A percentile compares a stretch with the other conserved stretches of the same genome.
Evolutionary conservation across 2,797 vertebrate species (phyloP).

Genomic region (Epinephelus malabaricus): DNA sequence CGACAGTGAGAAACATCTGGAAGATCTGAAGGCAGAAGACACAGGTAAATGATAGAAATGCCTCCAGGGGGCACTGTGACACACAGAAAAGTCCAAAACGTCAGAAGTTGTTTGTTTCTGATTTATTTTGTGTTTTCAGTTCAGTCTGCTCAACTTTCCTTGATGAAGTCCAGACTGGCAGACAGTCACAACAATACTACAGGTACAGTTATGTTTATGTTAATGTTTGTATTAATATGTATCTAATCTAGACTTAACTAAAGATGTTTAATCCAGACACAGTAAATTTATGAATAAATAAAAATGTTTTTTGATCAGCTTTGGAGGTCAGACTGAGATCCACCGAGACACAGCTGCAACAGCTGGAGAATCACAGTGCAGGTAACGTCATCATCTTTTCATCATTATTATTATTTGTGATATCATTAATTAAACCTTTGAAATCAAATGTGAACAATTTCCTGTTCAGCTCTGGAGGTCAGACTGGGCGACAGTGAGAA

Average conservation of each 20-base stretch:
- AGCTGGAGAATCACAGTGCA: slow-evolving; percentile 3
- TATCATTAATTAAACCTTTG: neutral
- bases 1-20: too few relatives aligned
- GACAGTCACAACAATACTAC: neutral
- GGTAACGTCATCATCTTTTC: neutral
- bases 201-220: neutral
- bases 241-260: too few relatives aligned
- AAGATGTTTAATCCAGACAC: neutral
- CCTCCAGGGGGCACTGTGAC: too few relatives aligned
- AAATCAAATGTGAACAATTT: neutral
- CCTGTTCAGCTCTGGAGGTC: too few relatives aligned
- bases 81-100: too few relatives aligned
- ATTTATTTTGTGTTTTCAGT: slow-evolving; percentile 15
- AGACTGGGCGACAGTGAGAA: too few relatives aligned
- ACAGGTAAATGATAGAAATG: too few relatives aligned
- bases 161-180: slow-evolving; percentile 15
- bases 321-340: slow-evolving; percentile 6
- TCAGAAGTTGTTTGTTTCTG: too few relatives aligned
- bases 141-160: slow-evolving; percentile 15
- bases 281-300: neutral
- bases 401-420: too few relatives aligned
- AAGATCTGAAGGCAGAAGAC: too few relatives aligned
- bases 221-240: too few relatives aligned
- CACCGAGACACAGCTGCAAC: neutral
- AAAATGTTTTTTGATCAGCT: neutral